Percentiles rank a stretch among this genome's conserved stretches.
Evolutionary conservation across 1,140 invertebrate species (phyloP).

Genomic region (Aphidius gifuensis): DNA sequence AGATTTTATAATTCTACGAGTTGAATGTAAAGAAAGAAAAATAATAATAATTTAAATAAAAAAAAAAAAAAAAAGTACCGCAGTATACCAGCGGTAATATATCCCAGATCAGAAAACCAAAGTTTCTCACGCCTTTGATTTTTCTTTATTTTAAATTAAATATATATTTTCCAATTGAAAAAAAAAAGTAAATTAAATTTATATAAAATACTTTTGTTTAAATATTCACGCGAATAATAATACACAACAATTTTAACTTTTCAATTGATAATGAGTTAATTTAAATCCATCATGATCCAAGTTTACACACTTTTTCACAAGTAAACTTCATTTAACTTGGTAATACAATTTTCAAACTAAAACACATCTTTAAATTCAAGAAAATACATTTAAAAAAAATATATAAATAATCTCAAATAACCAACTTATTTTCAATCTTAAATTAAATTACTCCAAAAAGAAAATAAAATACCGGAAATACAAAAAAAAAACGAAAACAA

Average conservation of each 20-base stretch:
- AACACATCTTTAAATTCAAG: too few species aligned
- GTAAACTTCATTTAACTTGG: constrained; percentile 4
- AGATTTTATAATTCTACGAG: constrained; percentile 14
- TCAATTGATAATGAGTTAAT: too few species aligned
- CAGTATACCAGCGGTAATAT: constrained; percentile 27
- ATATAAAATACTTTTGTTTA: too few species aligned
- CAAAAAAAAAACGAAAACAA: background rate
- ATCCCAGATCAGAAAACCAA: too few species aligned
- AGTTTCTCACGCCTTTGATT: too few species aligned
- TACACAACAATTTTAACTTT: too few species aligned
- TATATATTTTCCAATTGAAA: too few species aligned
- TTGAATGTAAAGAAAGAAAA: constrained; percentile 38
- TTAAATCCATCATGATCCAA: too few species aligned
- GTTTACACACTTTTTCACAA: background rate
- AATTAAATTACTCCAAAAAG: background rate
- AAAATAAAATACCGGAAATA: background rate
- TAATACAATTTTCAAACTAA: background rate
- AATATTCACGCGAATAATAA: too few species aligned
- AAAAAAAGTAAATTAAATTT: too few species aligned
- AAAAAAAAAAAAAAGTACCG: constrained; percentile 25
- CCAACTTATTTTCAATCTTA: background rate
- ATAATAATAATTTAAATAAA: constrained; percentile 22
- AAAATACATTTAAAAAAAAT: too few species aligned
- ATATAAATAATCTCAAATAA: background rate
- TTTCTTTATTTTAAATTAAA: too few species aligned